phyloP scores from a whole-genome alignment of 2,113 vertebrate species.

The Marmota flaviventris region DNA sequence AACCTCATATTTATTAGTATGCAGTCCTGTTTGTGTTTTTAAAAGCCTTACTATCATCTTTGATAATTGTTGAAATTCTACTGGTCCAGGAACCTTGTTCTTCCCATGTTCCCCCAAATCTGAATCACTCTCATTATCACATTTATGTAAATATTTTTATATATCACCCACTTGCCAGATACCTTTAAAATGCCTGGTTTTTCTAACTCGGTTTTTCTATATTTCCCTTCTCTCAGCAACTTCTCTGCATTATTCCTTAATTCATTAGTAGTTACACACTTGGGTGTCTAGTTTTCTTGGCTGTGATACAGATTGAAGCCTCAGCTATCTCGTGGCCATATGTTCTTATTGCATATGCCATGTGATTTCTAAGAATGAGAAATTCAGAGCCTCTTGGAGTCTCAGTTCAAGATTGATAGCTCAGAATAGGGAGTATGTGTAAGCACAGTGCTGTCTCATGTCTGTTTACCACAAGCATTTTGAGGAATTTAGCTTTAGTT shows the following conservation, averaged over 20 bases:
- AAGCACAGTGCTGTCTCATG: constrained; percentile 60
- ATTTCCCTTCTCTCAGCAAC: constrained; percentile 79
- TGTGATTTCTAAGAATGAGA: constrained; percentile 76
- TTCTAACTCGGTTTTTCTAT: constrained; percentile 57
- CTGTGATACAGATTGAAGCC: constrained; percentile 77
- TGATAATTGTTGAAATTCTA: constrained; percentile 20
- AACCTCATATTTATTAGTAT: neutral
- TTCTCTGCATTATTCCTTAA: constrained; percentile 77
- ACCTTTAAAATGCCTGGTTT: constrained; percentile 59
- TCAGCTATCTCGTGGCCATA: constrained; percentile 76
- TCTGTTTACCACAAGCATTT: constrained; percentile 72
- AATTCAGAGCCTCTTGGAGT: constrained; percentile 51
- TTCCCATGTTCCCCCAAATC: neutral
- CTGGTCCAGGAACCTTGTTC: neutral
- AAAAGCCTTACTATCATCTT: neutral
- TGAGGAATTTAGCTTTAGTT: constrained; percentile 73
- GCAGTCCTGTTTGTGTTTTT: neutral
- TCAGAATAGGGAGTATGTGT: constrained; percentile 45
- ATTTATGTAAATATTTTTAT: constrained; percentile 52
- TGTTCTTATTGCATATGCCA: constrained; percentile 55
- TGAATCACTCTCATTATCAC: constrained; percentile 22
- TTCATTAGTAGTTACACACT: constrained; percentile 77
- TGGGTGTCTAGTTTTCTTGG: constrained; percentile 78
- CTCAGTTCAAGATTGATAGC: constrained; percentile 56
- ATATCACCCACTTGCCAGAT: constrained; percentile 14